phyloP scores from a whole-genome alignment of 2,113 vertebrate genomes.

The Cettia cetti region DNA sequence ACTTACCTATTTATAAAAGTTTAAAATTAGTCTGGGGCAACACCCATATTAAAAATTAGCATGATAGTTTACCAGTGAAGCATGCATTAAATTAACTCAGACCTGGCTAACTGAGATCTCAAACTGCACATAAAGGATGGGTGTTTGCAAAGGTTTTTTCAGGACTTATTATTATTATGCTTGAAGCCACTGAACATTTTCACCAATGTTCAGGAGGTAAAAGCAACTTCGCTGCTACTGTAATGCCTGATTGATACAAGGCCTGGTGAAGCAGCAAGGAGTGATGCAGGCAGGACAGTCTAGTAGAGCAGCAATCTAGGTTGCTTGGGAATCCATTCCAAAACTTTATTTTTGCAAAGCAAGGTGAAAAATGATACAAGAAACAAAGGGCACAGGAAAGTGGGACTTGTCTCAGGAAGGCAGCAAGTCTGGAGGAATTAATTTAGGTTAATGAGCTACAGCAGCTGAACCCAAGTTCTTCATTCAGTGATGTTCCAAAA shows the following conservation, averaged over 20 bases:
- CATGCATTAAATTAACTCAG: neutral
- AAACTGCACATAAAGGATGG: neutral
- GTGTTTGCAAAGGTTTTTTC: neutral
- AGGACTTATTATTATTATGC: neutral
- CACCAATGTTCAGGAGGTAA: neutral
- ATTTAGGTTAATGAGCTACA: constrained; percentile 16
- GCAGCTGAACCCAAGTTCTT: neutral
- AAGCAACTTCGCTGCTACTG: neutral
- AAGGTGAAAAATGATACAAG: neutral
- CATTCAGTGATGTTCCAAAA: neutral
- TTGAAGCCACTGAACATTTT: neutral
- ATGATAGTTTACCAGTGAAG: neutral
- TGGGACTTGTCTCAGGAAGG: neutral
- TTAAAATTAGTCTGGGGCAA: neutral
- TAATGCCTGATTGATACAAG: neutral
- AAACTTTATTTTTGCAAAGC: neutral
- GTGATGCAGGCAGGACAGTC: neutral
- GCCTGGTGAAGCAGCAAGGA: neutral
- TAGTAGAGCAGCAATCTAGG: neutral
- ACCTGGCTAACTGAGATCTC: neutral
- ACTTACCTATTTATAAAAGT: neutral
- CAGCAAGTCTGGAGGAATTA: neutral
- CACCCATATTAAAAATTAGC: neutral
- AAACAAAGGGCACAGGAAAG: neutral
- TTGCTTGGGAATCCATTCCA: neutral